These are phyloP conservation scores for Drosophila mimica DNA, from an alignment of 2,888 invertebrate genomes.

Conservation along the genomic window DNA sequence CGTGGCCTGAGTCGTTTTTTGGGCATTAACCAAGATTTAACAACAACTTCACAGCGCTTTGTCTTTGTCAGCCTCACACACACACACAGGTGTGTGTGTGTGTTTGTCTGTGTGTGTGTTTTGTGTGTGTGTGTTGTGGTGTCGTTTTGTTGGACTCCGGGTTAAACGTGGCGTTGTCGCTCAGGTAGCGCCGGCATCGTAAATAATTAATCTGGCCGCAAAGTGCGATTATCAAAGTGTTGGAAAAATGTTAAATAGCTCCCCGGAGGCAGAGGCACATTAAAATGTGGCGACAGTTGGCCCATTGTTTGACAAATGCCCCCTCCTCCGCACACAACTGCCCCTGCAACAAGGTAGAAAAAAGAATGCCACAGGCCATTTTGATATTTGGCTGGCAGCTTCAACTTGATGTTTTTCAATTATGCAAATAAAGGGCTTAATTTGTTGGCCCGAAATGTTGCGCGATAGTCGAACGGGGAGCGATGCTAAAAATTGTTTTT, in stretches of 20 bases:
- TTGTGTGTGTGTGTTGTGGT: constrained; percentile 26
- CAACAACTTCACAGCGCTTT: constrained; percentile 65
- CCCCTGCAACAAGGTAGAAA: constrained; percentile 31
- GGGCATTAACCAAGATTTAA: constrained; percentile 76
- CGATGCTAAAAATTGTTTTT: constrained; percentile 69
- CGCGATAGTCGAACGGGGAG: background rate
- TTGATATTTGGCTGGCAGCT: constrained; percentile 71
- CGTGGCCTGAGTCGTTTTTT: constrained; percentile 57
- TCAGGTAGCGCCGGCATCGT: constrained; percentile 67
- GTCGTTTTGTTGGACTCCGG: constrained; percentile 53
- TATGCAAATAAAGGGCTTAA: constrained; percentile 83
- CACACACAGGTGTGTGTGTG: background rate
- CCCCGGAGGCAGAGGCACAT: constrained; percentile 65
- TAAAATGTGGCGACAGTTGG: constrained; percentile 75
- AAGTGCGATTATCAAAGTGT: constrained; percentile 81
- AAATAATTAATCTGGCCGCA: constrained; percentile 81
- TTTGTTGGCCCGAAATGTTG: constrained; percentile 60
- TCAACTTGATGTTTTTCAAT: constrained; percentile 78
- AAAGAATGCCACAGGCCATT: constrained; percentile 48
- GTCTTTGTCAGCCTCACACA: constrained; percentile 16
- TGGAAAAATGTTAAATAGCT: constrained; percentile 80
- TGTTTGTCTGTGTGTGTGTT: constrained; percentile 16
- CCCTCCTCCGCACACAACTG: background rate
- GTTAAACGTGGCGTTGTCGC: constrained; percentile 62
- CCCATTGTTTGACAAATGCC: constrained; percentile 21